These are phyloP conservation scores for Ptycholaimellus sp. DNA, from an alignment of 2,888 invertebrate genomes.

Conservation along the genomic window DNA sequence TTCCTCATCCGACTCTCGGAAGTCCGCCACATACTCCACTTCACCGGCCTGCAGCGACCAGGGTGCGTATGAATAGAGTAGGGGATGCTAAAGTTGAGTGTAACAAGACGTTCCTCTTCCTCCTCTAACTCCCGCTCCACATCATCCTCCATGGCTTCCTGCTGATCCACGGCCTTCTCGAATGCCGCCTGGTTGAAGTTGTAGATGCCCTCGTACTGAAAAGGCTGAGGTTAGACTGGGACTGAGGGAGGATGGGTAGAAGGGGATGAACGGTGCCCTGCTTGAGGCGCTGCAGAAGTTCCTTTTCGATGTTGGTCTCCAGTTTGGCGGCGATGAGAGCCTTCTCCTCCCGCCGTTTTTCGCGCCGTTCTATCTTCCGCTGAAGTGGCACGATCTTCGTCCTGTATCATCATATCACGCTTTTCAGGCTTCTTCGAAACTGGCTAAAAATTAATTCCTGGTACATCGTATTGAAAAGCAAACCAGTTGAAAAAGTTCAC, in stretches of 20 bases:
- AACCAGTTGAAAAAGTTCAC: no score
- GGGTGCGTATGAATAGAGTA: no score
- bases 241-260: no score
- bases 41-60: constrained; percentile 8
- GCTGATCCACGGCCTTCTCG: constrained; percentile 66
- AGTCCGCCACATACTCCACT: constrained; percentile 21
- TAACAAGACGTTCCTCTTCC: constrained; percentile 11
- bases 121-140: constrained; percentile 19
- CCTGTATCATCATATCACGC: no score
- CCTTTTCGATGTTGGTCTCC: constrained; percentile 86
- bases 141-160: no score
- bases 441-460: no score
- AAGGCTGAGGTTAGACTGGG: no score
- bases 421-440: no score
- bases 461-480: no score
- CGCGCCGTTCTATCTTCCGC: constrained; percentile 74
- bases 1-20: constrained; percentile 21
- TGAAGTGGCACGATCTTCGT: constrained; percentile 77
- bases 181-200: constrained; percentile 89
- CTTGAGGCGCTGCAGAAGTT: constrained; percentile 69
- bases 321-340: constrained; percentile 83
- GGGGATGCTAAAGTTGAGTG: not conserved
- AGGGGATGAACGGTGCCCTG: constrained; percentile 56
- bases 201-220: constrained; percentile 85
- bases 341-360: constrained; percentile 73